Conservation (phyloP, 2,113 vertebrate genomes). For the Madoqua kirkii region DNA sequence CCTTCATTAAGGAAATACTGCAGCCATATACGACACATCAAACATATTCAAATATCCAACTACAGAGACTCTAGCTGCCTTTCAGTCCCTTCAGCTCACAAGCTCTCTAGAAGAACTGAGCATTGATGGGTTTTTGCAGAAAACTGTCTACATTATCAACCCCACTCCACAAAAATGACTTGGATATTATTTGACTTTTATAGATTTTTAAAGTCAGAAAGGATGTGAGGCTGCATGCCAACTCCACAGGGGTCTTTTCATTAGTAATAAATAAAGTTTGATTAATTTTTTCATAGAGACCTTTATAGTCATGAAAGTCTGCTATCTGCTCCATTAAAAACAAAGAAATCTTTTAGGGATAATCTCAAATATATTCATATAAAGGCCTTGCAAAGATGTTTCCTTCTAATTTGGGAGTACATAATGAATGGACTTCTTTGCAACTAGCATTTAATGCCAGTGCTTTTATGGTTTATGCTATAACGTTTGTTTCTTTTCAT, state of each 20-base stretch:
- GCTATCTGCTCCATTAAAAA: constrained; percentile 32
- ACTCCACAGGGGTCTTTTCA: constrained; percentile 2
- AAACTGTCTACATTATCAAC: not conserved
- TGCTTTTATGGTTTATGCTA: constrained; percentile 29
- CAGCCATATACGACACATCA: not conserved
- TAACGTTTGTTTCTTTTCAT: constrained; percentile 67
- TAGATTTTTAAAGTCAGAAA: not conserved
- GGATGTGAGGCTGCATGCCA: not conserved
- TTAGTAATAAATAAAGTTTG: constrained; percentile 38
- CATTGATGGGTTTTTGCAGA: not conserved
- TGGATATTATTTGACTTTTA: constrained; percentile 44
- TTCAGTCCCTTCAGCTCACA: not conserved
- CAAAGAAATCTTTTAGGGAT: not conserved
- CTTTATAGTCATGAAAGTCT: constrained; percentile 37
- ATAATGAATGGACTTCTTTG: constrained; percentile 46
- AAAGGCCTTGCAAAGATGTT: not conserved
- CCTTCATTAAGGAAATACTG: constrained; percentile 29
- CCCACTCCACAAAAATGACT: not conserved
- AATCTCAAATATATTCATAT: not conserved
- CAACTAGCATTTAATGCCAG: constrained; percentile 42
- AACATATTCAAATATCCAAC: constrained; percentile 9
- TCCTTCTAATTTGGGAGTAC: constrained; percentile 42
- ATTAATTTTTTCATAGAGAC: constrained; percentile 25
- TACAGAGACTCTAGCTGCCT: not conserved
- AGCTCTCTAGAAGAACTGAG: not conserved